Percentiles rank a stretch among this genome's conserved stretches.
Evolutionary conservation across 2,888 invertebrate genomes (phyloP).

Genomic region (Colletes collaris): DNA sequence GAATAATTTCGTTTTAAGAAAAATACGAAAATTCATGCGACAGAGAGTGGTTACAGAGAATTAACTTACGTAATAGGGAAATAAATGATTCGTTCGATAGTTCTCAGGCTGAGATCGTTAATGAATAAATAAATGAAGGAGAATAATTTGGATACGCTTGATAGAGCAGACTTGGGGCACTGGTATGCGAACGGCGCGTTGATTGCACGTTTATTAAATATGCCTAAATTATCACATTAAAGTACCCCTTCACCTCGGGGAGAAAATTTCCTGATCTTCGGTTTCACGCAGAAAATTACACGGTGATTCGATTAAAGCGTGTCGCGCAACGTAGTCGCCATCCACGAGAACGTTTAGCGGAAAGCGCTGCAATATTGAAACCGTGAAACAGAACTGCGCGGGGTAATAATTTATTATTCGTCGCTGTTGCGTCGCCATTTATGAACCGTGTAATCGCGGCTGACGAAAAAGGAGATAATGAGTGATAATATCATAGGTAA

Average conservation of each 20-base stretch:
- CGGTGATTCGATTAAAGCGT: neutral
- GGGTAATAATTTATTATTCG: slow-evolving; percentile 26
- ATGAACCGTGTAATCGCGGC: slow-evolving; percentile 12
- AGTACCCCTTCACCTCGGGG: slow-evolving; percentile 7
- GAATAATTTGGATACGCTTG: slow-evolving; percentile 1
- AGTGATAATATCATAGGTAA: slow-evolving; percentile 14
- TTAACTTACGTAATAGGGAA: no score
- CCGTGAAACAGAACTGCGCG: slow-evolving; percentile 12
- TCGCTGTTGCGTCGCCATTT: slow-evolving; percentile 3
- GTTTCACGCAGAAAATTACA: slow-evolving; percentile 12
- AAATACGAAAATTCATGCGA: no score
- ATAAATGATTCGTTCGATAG: no score
- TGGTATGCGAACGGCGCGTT: neutral
- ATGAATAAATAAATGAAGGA: no score
- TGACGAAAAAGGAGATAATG: slow-evolving; percentile 30
- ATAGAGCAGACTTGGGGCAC: neutral
- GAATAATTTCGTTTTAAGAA: no score
- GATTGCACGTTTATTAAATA: neutral
- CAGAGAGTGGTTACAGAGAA: no score
- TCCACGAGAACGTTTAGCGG: neutral
- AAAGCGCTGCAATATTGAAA: neutral
- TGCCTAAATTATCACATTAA: slow-evolving; percentile 14
- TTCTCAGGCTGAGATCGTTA: no score
- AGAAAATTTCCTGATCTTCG: slow-evolving; percentile 3
- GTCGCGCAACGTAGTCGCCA: neutral